Percentiles rank a stretch among this genome's conserved stretches.
These are phyloP conservation scores for Eupithecia pulchellata DNA, from an alignment of 2,888 invertebrate species.

Conservation along the genomic window DNA sequence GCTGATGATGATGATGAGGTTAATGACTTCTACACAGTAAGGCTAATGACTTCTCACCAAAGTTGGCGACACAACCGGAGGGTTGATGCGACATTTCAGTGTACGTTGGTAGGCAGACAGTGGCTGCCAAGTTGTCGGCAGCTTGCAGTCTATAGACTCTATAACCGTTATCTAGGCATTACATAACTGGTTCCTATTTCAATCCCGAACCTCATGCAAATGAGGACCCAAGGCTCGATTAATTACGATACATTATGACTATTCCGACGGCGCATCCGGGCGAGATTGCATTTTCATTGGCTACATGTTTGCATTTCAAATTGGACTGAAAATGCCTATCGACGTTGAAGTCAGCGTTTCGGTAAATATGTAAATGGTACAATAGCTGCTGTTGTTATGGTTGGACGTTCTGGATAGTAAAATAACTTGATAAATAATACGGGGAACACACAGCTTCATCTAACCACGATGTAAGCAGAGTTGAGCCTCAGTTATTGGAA, in stretches of 20 bases:
- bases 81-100: no score
- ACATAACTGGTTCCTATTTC: conserved; percentile 25
- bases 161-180: neutral
- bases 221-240: conserved; percentile 38
- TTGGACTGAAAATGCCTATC: neutral
- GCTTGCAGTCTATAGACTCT: neutral
- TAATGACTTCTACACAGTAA: no score
- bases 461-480: no score
- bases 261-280: conserved; percentile 22
- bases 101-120: no score
- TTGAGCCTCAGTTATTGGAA: no score
- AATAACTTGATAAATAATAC: neutral
- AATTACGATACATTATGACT: conserved; percentile 39
- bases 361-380: neutral
- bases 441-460: no score
- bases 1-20: no score
- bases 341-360: neutral
- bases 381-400: neutral
- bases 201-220: conserved; percentile 40
- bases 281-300: conserved; percentile 22
- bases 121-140: no score
- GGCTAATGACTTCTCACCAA: no score
- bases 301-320: conserved; percentile 13
- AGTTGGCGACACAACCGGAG: no score
- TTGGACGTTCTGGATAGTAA: neutral